Base-by-base conservation (phyloP, 1,140 invertebrate genomes). In the Drosophila pseudoobscura region DNA sequence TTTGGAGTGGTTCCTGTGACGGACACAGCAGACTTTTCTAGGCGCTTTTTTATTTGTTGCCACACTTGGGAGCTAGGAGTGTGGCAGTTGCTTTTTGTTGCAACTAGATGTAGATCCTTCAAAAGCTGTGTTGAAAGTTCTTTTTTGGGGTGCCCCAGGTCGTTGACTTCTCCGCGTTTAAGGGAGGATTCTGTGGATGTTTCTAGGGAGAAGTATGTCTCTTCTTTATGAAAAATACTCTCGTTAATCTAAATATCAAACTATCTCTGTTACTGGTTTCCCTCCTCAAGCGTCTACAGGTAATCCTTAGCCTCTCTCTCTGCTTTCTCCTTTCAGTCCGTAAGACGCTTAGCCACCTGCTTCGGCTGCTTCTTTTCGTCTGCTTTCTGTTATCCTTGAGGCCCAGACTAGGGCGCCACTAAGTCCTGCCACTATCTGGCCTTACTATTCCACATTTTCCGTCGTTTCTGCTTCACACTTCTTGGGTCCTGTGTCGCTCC, bases 381-480 rank as follows among this genome's bases (percentile, higher is more conserved):
- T 24, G 20, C 22, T 49, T 49, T 13, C 20, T 49, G 46, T 49
- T 49, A 49, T 49, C 46, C 46, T 49, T 22, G 20, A 49, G 13
- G 46, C 13, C 46, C 22, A 24, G 46, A 22, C 11, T 20, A 11
- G 17, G 17, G 17, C 20, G 45, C 45, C 41, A 56, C 44, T 26
- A 56, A 45, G 13, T 26, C 41, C 43, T 56, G 31, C 9, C 13
- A 9, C 22, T 17, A 13, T 20, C 22, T 5, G 41, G 11, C 45
- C 45, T 64, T 56, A 46, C 54, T 31, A 29, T 15, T 2, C 8
- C 31, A 20, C 31, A 50, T 54, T 63, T 46, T 43, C 26, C 26
- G 9, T 7, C 29, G 29, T 8, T 31, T 31, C 31, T 31, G 8
- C 31, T 31, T 31, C 31, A 31, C 31, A 31, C 31, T 43, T 13